Evolutionary conservation across 2,113 vertebrate species (phyloP), one percentile per base, ranked within the genome.

Genomic region (Lucifuga dentata): DNA sequence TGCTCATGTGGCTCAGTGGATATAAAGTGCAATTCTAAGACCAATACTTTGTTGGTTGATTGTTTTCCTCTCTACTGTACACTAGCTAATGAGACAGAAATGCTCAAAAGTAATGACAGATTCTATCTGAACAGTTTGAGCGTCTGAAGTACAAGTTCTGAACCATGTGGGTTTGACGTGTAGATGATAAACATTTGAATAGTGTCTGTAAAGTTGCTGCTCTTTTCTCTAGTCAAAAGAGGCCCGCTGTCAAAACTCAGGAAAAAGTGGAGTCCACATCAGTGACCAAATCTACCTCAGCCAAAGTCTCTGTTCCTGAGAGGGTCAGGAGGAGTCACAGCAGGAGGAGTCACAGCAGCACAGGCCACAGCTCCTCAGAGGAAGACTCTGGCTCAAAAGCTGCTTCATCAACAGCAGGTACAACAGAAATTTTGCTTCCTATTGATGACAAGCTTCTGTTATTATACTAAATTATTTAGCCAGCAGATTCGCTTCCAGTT

Each of bases 251-350:
- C 0, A 95, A 95, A 90, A 92, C 94, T 93, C 95, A 95, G 93
- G 91, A 90, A 87, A 92, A 93, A 86, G 65, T 63, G 10, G 89
- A 92, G 86, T 65, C 86, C 20, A 53, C 83, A 12, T 91, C 91
- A 68, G 87, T 90, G 77, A 90, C 91, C 74, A 95, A 93, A 86
- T 92, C 95, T 95, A 94, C 95, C 95, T 97, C 96, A 91, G 89
- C 94, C 78, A 94, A 92, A 93, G 91, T 83, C 83, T 88, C 86
- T 56, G 81, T 77, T 81, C 77, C 87, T 11, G 91, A 92, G 80
- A 79, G 90, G 66, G 41, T 64, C 55, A 85, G 82, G 77, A 85
- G 86, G 52, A 80, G 75, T 72, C 81, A 67, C 55, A 85, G 82
- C 76, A 85, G 86, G 52, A 80, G 75, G 69, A 80, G 68, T 10